phyloP scores from a whole-genome alignment of 2,113 vertebrate species.

The Onychostoma macrolepis region DNA sequence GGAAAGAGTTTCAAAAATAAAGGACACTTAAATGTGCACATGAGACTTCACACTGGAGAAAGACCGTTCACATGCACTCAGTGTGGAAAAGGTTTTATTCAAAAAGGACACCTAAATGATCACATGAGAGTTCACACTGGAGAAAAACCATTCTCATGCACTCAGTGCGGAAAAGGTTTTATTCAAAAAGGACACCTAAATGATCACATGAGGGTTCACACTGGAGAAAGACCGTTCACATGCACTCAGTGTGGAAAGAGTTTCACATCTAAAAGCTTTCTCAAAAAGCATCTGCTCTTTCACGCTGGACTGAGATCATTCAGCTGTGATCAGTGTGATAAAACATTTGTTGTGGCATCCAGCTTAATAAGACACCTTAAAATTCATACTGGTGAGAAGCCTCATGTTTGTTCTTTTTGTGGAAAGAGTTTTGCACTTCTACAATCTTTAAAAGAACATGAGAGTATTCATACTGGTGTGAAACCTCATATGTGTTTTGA shows the following conservation, averaged over 20 bases:
- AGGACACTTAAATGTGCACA: no score
- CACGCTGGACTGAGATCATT: not conserved
- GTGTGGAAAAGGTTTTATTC: no score
- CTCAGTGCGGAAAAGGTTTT: not conserved
- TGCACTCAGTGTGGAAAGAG: conserved; percentile 2
- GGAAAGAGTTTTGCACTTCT: not conserved
- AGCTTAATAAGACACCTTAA: not conserved
- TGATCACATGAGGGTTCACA: not conserved
- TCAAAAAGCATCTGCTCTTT: not conserved
- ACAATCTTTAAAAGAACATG: not conserved
- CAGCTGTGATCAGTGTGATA: not conserved
- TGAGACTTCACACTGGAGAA: no score
- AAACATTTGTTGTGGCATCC: not conserved
- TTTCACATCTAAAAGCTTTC: not conserved
- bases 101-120: no score
- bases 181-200: not conserved
- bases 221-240: not conserved
- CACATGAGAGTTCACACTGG: not conserved
- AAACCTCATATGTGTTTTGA: not conserved
- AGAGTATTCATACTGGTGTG: not conserved
- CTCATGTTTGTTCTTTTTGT: not conserved
- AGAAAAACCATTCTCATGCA: not conserved
- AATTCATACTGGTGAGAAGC: not conserved
- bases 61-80: no score
- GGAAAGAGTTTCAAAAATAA: no score